Base-by-base conservation (phyloP, 2,113 vertebrate genomes). In the Psophia crepitans region DNA sequence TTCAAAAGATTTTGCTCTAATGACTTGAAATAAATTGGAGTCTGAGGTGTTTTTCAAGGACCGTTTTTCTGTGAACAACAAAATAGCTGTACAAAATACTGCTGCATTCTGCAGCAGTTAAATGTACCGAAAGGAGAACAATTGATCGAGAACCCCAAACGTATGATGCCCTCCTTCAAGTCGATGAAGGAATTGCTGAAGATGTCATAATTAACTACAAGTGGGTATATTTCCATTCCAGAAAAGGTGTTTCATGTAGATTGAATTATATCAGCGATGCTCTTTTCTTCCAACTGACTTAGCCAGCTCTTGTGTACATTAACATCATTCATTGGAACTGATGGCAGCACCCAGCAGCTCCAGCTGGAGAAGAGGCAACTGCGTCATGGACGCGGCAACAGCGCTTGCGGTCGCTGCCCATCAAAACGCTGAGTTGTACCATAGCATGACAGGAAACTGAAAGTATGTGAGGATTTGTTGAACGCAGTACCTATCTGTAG, bases 31-130 rank as follows among this genome's bases (percentile, higher is more conserved):
- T 69, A 84, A 87, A 95, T 92, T 80, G 64, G 66, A 90, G 73
- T 51, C 88, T 82, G 92, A 94, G 79, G 54, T 86, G 64, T 94
- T 92, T 94, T 90, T 90, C 64, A 81, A 94, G 89, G 58, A 66
- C 17, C 0, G 2, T 68, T 94, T 84, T 39, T 68, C 90, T 78
- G 43, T 33, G 73, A 86, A 56, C 71, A 92, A 43, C 84, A 83
- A 91, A 91, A 95, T 43, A 49, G 27, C 75, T 70, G 64, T 33
- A 71, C 43, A 69, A 83, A 84, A 77, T 69, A 37, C 43, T 26
- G 14, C 46, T 65, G 68, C 57, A 1, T 65, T 80, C 44, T 73
- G 53, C 61, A 49, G 54, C 85, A 70, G 79, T 84, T 95, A 24
- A 93, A 71, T 78, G 69, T 78, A 74, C 60, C 0, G 5, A 77